Base-by-base conservation (phyloP, 2,888 invertebrate species). In the Antheraea yamamai region DNA sequence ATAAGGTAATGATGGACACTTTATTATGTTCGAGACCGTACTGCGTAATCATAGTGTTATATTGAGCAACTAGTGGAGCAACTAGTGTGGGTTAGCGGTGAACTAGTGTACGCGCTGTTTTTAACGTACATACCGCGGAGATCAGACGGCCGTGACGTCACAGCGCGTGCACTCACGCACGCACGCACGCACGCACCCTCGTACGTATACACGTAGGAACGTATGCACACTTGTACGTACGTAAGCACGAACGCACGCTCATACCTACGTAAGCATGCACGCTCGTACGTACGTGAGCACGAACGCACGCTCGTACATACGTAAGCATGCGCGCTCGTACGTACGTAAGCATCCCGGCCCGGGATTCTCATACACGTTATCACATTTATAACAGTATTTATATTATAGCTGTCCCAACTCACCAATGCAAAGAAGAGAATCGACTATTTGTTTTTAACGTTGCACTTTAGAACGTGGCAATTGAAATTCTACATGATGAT, bases 351-450 rank as follows among this genome's bases (percentile, higher is more conserved):
- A 61, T 23, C 23, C 4, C 90, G 87, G 86, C 88, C 89, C 88
- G 88, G 89, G 87, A 88, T 83, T 80, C 83, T 82, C 85, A 79
- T 85, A 81, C 83, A 83, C 81, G 79, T 85, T 82, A 81, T 23
- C 82, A 87, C 81, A 84, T 71, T 35, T 71, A 86, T 83, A 88
- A 88, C 88, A 88, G 87, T 88, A 88, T 88, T 87, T 86, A 87
- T 87, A 84, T 66, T 85, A 85, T 91, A 92, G 91, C 91, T 91
- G 92, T 92, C 92, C 92, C 91, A 88, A 90, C 91, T 92, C 91
- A 91, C 88, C 88, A 85, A 89, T 90, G 91, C 91, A 91, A 91
- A 92, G 90, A 91, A 92, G 90, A 92, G 89, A 91, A 66, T 66
- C 64, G 4, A 26, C 26, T 92, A 91, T 89, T 88, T 89, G 88